Percentiles rank a stretch among this genome's conserved stretches.
Evolutionary conservation across 2,113 vertebrate genomes (phyloP).

Genomic region (Chaetops frenatus): DNA sequence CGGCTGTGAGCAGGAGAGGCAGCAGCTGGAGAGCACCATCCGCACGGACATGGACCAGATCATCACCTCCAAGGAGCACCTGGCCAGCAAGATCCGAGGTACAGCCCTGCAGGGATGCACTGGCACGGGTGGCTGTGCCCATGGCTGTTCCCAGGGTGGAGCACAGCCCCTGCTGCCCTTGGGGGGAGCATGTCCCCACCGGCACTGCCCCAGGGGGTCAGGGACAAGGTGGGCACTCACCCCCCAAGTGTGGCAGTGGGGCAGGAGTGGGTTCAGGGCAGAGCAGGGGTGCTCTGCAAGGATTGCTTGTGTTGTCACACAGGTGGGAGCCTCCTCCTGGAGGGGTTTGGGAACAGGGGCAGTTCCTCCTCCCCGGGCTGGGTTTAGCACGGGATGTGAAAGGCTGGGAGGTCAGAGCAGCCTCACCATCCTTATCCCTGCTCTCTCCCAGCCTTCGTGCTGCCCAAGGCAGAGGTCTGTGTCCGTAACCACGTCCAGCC

Average conservation of each 20-base stretch:
- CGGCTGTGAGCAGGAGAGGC: conserved; percentile 72
- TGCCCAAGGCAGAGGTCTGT: conserved; percentile 88
- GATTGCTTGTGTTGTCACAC: not conserved
- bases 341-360: not conserved
- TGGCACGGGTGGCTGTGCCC: not conserved
- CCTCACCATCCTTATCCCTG: not conserved
- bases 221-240: not conserved
- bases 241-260: not conserved
- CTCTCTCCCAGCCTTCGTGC: conserved; percentile 74
- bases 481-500: conserved; percentile 88
- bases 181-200: fast-evolving
- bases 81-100: conserved; percentile 93
- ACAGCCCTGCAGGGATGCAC: not conserved
- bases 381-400: not conserved
- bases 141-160: not conserved
- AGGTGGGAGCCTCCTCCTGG: not conserved
- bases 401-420: not conserved
- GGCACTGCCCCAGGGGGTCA: not conserved
- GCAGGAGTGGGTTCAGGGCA: not conserved
- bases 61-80: conserved; percentile 92
- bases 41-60: conserved; percentile 96
- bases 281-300: not conserved
- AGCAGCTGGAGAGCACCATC: conserved; percentile 81
- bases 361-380: not conserved
- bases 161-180: not conserved